A percentile compares a stretch with the other conserved stretches of the same genome.
These are phyloP conservation scores for Chromis chromis DNA, from an alignment of 2,797 vertebrate species.

Conservation along the genomic window DNA sequence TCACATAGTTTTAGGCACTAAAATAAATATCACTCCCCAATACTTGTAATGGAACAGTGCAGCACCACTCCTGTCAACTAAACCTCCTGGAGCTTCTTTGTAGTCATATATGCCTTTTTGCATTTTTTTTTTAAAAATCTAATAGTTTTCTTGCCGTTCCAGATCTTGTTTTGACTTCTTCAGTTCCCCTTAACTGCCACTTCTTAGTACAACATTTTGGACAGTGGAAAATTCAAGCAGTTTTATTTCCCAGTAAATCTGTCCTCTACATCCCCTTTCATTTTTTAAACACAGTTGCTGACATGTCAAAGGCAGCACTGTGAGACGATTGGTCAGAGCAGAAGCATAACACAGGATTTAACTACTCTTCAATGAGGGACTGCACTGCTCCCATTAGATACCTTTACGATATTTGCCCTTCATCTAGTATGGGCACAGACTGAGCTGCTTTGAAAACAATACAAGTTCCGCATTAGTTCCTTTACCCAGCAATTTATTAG, in stretches of 20 bases:
- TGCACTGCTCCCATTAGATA: slow-evolving; percentile 58
- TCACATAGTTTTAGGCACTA: neutral
- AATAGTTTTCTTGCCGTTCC: too few relatives aligned
- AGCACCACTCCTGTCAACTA: too few relatives aligned
- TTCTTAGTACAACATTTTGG: too few relatives aligned
- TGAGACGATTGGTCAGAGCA: slow-evolving; percentile 67
- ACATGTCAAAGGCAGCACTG: slow-evolving; percentile 81
- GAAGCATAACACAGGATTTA: slow-evolving; percentile 74
- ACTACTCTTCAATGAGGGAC: slow-evolving; percentile 75
- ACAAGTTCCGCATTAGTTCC: slow-evolving; percentile 21
- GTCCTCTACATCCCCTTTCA: slow-evolving; percentile 28
- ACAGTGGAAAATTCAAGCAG: too few relatives aligned
- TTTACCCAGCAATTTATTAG: neutral
- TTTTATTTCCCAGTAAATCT: slow-evolving; percentile 34
- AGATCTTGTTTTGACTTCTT: too few relatives aligned
- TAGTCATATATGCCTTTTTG: too few relatives aligned
- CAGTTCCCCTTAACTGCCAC: too few relatives aligned
- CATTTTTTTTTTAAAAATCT: too few relatives aligned
- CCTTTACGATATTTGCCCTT: slow-evolving; percentile 38
- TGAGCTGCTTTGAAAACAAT: slow-evolving; percentile 15
- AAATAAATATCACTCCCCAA: too few relatives aligned
- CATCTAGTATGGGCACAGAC: too few relatives aligned
- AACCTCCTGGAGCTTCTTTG: too few relatives aligned
- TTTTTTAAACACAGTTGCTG: slow-evolving; percentile 72
- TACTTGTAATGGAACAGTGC: too few relatives aligned